A percentile compares a stretch with the other conserved stretches of the same genome.
phyloP scores from a whole-genome alignment of 2,797 vertebrate genomes.

The Sus cebifrons region DNA sequence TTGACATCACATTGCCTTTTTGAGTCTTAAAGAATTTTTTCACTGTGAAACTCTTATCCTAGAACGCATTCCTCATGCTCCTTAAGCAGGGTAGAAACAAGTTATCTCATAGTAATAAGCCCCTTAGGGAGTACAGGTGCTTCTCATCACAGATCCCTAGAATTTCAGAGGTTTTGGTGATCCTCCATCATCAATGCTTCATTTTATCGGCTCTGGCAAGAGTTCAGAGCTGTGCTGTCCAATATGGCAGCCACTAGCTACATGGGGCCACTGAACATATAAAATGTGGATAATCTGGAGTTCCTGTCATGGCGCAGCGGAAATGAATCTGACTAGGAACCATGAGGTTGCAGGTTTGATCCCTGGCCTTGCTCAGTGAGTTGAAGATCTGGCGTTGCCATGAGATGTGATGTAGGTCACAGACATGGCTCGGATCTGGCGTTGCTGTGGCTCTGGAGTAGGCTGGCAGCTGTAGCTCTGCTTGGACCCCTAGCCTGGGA shows the following conservation, averaged over 20 bases:
- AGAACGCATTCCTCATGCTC: not conserved
- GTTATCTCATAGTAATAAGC: not conserved
- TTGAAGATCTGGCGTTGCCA: too few relatives aligned
- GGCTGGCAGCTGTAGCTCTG: too few relatives aligned
- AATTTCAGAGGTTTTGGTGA: not conserved
- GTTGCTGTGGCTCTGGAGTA: too few relatives aligned
- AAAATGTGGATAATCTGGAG: not conserved
- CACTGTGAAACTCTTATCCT: not conserved
- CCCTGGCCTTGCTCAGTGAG: too few relatives aligned
- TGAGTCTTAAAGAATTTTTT: constrained; percentile 25
- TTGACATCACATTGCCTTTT: not conserved
- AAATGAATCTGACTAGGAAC: too few relatives aligned
- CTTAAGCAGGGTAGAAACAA: not conserved
- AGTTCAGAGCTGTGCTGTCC: not conserved
- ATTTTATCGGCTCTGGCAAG: not conserved
- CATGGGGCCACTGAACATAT: not conserved
- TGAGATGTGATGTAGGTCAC: too few relatives aligned
- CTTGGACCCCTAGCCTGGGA: too few relatives aligned
- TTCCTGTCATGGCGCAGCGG: too few relatives aligned
- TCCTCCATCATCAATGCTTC: not conserved
- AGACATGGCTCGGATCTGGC: too few relatives aligned
- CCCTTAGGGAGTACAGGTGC: not conserved
- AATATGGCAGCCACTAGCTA: not conserved
- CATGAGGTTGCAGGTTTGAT: too few relatives aligned
- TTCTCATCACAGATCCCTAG: not conserved